Percentiles rank a stretch among this genome's conserved stretches.
Conservation (phyloP, 1,140 invertebrate species). For the Brachionus rotundiformis region DNA sequence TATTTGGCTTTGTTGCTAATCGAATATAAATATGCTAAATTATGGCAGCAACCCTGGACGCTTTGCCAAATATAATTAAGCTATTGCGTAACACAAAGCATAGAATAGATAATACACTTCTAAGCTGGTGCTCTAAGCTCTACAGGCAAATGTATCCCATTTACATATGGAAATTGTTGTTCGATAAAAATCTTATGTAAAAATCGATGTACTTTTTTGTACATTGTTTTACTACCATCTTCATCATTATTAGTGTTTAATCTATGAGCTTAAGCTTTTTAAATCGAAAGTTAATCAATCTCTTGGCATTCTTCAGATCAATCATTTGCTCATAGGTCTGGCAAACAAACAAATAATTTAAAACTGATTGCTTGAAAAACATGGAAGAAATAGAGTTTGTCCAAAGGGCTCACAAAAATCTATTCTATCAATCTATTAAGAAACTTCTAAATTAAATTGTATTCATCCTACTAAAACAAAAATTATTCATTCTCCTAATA, state of each 20-base stretch:
- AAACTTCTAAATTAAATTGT: no score
- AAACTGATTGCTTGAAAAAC: neutral
- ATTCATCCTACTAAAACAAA: no score
- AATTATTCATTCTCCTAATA: no score
- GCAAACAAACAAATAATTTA: neutral
- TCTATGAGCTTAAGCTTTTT: neutral
- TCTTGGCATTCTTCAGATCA: neutral
- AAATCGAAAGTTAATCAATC: neutral
- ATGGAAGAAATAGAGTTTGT: neutral
- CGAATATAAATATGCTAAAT: conserved; percentile 26
- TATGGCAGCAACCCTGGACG: conserved; percentile 25
- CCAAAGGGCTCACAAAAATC: no score
- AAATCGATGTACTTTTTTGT: conserved; percentile 4
- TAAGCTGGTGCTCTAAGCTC: neutral
- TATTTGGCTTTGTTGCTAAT: neutral
- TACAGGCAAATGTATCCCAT: neutral
- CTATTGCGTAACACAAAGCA: neutral
- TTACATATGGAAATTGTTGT: neutral
- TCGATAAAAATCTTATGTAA: neutral
- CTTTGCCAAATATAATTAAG: neutral
- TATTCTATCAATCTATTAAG: no score
- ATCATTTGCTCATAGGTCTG: neutral
- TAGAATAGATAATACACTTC: neutral
- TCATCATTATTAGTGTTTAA: neutral
- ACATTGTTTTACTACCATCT: neutral